These are phyloP conservation scores for Lepidostoma basale DNA, from an alignment of 1,140 invertebrate species.

Conservation along the genomic window DNA sequence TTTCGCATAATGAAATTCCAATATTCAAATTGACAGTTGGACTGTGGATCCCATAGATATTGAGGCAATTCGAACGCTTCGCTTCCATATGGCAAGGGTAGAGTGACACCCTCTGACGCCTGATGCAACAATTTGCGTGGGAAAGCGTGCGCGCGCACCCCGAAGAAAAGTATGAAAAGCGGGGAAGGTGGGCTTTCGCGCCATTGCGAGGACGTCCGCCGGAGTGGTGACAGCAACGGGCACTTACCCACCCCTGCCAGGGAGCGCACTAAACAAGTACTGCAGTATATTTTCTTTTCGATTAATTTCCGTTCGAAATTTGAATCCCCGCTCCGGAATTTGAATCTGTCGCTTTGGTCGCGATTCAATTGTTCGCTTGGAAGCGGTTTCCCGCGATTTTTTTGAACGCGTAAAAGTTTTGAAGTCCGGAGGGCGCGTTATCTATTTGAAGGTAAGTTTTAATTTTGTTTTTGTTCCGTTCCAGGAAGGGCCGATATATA, in stretches of 20 bases:
- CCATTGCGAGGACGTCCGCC: constrained; percentile 12
- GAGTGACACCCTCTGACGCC: not conserved
- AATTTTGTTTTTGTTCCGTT: too few species aligned
- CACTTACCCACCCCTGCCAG: not conserved
- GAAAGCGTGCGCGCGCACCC: constrained; percentile 15
- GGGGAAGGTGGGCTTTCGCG: not conserved
- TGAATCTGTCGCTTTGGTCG: too few species aligned
- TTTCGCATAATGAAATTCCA: not conserved
- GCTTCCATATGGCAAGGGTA: not conserved
- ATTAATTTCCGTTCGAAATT: constrained; percentile 14
- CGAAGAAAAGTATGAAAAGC: not conserved
- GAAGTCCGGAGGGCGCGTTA: too few species aligned
- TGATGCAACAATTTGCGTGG: constrained; percentile 23
- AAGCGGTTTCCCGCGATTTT: too few species aligned
- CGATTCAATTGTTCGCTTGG: too few species aligned
- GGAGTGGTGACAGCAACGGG: not conserved
- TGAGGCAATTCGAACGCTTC: not conserved
- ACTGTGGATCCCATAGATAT: too few species aligned
- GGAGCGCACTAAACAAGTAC: not conserved
- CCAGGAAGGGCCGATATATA: too few species aligned
- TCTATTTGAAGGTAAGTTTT: too few species aligned
- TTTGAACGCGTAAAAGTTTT: too few species aligned
- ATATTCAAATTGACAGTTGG: not conserved
- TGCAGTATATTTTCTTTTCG: constrained; percentile 6
- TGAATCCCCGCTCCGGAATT: not conserved